A percentile compares a stretch with the other conserved stretches of the same genome.
Evolutionary conservation across 2,797 vertebrate genomes (phyloP).

Genomic region (Molossus alvarezi): DNA sequence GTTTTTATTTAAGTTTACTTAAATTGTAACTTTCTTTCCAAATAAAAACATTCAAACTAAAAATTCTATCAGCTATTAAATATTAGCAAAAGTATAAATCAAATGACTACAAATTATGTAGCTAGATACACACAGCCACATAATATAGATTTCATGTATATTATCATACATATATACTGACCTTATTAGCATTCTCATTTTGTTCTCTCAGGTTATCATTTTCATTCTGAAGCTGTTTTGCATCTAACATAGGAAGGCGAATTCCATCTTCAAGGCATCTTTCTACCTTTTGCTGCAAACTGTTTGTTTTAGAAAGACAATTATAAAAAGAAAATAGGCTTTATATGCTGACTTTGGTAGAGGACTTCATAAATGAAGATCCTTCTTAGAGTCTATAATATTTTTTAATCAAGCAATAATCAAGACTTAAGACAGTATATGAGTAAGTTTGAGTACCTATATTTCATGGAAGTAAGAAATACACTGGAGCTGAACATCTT

Average conservation of each 20-base stretch:
- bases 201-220: constrained; percentile 94
- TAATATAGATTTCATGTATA: neutral
- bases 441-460: neutral
- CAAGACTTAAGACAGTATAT: constrained; percentile 16
- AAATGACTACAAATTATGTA: neutral
- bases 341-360: neutral
- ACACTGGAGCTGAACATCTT: neutral
- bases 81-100: constrained; percentile 50
- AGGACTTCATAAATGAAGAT: constrained; percentile 30
- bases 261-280: constrained; percentile 97
- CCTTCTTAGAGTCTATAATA: neutral
- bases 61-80: constrained; percentile 28
- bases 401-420: constrained; percentile 68
- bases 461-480: constrained; percentile 37
- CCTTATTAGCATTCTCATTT: constrained; percentile 93
- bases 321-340: constrained; percentile 68
- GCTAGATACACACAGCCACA: neutral
- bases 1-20: constrained; percentile 61
- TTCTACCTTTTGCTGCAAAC: constrained; percentile 97
- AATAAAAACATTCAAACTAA: constrained; percentile 64
- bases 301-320: constrained; percentile 88
- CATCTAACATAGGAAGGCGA: constrained; percentile 95
- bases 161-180: constrained; percentile 83
- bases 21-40: constrained; percentile 55
- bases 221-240: constrained; percentile 96